Base-by-base conservation (phyloP, 1,140 invertebrate genomes). In the Anastatus disparis region DNA sequence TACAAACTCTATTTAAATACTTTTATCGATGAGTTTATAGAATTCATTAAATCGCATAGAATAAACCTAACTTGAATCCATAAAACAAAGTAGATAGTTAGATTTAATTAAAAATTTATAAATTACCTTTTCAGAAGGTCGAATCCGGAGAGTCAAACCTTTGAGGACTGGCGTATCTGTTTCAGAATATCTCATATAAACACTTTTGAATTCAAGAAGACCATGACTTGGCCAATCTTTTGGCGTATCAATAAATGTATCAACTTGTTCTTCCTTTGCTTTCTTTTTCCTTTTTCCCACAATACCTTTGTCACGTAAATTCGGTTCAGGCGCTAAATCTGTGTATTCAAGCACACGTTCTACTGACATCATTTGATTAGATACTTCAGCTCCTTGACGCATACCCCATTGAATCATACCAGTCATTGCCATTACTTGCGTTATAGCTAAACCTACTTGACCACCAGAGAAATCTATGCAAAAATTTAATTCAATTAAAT, bases 271-370 rank as follows among this genome's bases (percentile, higher is more conserved):
- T 13, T 50, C 73, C 35, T 31, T 68, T 74, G 70, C 29, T 15
- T 52, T 74, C 42, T 42, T 76, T 76, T 71, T 42, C 88, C 88
- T 73, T 84, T 76, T 69, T 74, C 2, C 31, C 85, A 86, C 86
- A 87, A 84, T 44, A 64, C 44, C 66, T 75, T 69, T 58, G 61
- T 85, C 74, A 64, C 82, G 76, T 31, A 85, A 74, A 82, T 90
- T 89, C 4, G 89, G 78, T 74, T 92, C 91, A 6, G 87, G 80
- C 3, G 88, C 77, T 22, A 94, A 76, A 4, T 87, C 83, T 0
- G 89, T 90, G 76, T 95, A 95, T 76, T 95, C 93, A 0, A 94
- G 69, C 0, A 94, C 88, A 77, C 93, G 85, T 84, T 95, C 93
- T 0, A 94, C 93, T 0, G 91, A 90, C 79, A 93, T 94, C 87